Evolutionary conservation across 2,888 invertebrate genomes (phyloP).

Genomic region (Ichneumon xanthorius): DNA sequence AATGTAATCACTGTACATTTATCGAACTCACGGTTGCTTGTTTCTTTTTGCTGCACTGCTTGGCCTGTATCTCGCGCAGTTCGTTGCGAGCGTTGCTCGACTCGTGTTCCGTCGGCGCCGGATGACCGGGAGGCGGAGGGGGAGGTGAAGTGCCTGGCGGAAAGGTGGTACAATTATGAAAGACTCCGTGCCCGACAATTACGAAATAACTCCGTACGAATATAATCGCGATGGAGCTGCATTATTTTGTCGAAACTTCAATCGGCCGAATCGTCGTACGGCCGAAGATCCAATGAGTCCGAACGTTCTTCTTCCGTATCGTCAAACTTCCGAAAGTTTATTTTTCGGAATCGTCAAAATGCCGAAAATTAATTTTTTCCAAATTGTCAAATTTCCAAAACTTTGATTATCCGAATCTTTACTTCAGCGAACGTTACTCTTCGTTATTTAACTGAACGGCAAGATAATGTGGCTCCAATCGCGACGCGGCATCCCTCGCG

Average conservation of each 20-base stretch:
- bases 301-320: no score
- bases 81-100: slow-evolving; percentile 90
- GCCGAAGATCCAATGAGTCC: no score
- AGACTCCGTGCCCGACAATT: neutral
- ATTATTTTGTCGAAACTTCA: no score
- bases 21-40: slow-evolving; percentile 86
- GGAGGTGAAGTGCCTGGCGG: slow-evolving; percentile 70
- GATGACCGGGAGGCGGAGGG: slow-evolving; percentile 78
- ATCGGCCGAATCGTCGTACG: no score
- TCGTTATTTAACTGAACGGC: no score
- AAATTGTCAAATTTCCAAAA: no score
- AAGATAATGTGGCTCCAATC: no score
- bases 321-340: no score
- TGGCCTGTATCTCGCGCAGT: slow-evolving; percentile 88
- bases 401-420: no score
- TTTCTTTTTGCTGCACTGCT: slow-evolving; percentile 85
- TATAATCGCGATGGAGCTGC: neutral
- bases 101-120: slow-evolving; percentile 84
- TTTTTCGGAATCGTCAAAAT: no score
- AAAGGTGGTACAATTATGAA: slow-evolving; percentile 10
- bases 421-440: no score
- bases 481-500: neutral
- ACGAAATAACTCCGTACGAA: neutral
- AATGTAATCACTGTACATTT: slow-evolving; percentile 79
- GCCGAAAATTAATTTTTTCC: no score